A percentile compares a stretch with the other conserved stretches of the same genome.
phyloP scores from a whole-genome alignment of 2,113 vertebrate genomes.

The Stegastes partitus region DNA sequence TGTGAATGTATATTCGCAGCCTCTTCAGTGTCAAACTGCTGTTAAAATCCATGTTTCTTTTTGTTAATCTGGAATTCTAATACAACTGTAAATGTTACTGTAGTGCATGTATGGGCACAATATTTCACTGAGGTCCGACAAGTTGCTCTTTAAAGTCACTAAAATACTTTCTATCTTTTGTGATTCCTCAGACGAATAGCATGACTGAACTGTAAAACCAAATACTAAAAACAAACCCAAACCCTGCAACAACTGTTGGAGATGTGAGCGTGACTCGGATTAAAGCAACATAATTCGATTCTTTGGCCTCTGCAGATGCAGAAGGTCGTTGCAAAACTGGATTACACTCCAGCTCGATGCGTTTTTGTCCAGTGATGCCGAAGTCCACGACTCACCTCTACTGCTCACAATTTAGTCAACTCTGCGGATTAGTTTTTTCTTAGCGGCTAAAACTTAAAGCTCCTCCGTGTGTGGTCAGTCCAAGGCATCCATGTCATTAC shows the following conservation, averaged over 20 bases:
- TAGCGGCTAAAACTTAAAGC: neutral
- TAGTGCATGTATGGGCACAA: no score
- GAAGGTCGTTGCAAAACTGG: neutral
- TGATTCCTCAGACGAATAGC: no score
- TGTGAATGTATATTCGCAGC: no score
- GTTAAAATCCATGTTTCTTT: no score
- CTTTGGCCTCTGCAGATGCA: neutral
- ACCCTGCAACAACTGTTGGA: neutral
- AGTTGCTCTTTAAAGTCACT: no score
- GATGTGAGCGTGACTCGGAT: neutral
- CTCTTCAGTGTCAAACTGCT: no score
- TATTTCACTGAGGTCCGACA: no score
- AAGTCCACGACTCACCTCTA: neutral
- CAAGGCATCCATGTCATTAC: conserved; percentile 1
- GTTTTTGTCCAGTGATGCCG: neutral
- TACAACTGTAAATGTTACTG: no score
- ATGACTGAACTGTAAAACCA: no score
- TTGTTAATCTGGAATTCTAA: no score
- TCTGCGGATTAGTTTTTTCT: neutral
- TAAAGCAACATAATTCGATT: neutral
- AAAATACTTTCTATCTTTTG: no score
- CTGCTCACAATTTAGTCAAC: neutral
- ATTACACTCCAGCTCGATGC: neutral
- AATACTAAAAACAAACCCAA: neutral
- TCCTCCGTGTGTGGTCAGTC: neutral